phyloP scores from a whole-genome alignment of 1,140 invertebrate species.

The Eriocheir sinensis region DNA sequence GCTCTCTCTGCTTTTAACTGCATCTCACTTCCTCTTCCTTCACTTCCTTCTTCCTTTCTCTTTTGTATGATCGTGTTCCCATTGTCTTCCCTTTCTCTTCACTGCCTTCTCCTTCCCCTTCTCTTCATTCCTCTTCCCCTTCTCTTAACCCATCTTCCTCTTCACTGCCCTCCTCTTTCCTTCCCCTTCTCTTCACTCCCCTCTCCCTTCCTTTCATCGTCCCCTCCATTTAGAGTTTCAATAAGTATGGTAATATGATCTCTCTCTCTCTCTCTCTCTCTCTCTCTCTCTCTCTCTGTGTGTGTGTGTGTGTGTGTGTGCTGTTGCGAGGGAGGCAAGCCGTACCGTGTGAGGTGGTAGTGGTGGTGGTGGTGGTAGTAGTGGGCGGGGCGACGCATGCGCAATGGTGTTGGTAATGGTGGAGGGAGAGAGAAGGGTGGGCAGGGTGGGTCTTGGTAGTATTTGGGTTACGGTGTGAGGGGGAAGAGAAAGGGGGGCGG shows the following conservation, averaged over 20 bases:
- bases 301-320: too few relatives aligned
- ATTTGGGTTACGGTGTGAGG: too few relatives aligned
- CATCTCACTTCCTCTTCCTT: background rate
- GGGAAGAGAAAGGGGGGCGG: background rate
- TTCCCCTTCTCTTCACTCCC: background rate
- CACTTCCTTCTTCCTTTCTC: background rate
- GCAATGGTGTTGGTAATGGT: background rate
- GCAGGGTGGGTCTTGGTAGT: too few relatives aligned
- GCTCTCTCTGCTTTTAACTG: too few relatives aligned
- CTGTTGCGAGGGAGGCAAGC: background rate
- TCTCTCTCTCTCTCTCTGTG: background rate
- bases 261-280: too few relatives aligned
- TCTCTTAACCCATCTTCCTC: background rate
- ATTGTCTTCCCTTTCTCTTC: too few relatives aligned
- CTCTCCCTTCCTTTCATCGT: background rate
- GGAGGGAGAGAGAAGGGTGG: background rate
- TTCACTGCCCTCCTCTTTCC: background rate
- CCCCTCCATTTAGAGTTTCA: background rate
- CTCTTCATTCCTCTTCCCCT: background rate
- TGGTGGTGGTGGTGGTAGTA: background rate
- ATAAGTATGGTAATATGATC: too few relatives aligned
- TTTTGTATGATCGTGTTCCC: too few relatives aligned
- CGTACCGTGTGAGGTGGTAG: background rate
- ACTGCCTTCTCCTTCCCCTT: background rate
- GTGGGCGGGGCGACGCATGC: background rate